A percentile compares a stretch with the other conserved stretches of the same genome.
Conservation (phyloP, 2,797 vertebrate species). For the Oceanodroma leucorhoa region DNA sequence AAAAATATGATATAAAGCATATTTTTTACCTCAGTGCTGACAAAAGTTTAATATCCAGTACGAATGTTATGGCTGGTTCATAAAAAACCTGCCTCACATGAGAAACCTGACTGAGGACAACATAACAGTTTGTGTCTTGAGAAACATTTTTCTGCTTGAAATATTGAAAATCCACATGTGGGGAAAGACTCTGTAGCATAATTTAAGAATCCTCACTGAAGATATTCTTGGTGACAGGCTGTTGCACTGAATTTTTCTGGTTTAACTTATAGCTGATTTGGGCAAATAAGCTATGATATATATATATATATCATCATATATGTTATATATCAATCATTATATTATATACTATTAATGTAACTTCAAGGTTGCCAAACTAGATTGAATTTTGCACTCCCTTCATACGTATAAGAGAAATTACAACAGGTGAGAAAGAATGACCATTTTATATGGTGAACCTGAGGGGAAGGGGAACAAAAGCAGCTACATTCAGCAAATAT, state of each 20-base stretch:
- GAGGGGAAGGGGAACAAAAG: background rate
- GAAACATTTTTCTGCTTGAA: background rate
- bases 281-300: background rate
- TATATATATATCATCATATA: background rate
- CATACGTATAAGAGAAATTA: background rate
- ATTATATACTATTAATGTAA: background rate
- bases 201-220: background rate
- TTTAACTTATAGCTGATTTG: background rate
- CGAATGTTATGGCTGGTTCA: background rate
- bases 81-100: background rate
- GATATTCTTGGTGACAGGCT: background rate
- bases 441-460: background rate
- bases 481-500: background rate
- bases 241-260: background rate
- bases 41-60: background rate
- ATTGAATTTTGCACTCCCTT: background rate
- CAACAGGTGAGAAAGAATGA: background rate
- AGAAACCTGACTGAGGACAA: background rate
- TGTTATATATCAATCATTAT: background rate
- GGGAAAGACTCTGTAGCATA: background rate
- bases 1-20: background rate
- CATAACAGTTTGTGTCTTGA: background rate
- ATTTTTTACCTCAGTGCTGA: background rate
- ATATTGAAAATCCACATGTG: background rate
- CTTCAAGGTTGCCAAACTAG: background rate